A percentile compares a stretch with the other conserved stretches of the same genome.
phyloP scores from a whole-genome alignment of 2,888 invertebrate species.

The Notocelia uddmanniana region DNA sequence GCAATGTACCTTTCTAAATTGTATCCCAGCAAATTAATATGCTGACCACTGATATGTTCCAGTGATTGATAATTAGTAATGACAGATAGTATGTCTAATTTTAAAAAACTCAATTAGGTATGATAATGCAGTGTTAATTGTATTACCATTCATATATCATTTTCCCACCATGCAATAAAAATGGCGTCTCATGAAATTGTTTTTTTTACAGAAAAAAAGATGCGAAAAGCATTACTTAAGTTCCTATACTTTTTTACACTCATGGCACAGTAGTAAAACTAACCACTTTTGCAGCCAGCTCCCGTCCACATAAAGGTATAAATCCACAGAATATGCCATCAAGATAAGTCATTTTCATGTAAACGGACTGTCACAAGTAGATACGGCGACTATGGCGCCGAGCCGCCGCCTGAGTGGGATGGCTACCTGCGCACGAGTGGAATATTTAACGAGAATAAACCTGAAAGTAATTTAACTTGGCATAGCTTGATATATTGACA shows the following conservation, averaged over 20 bases:
- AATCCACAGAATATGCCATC: neutral
- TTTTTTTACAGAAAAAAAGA: too few relatives aligned
- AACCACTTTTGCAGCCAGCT: conserved; percentile 16
- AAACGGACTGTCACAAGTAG: conserved; percentile 24
- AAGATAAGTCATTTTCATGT: conserved; percentile 10
- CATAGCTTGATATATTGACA: conserved; percentile 42
- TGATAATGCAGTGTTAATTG: neutral
- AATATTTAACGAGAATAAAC: conserved; percentile 42
- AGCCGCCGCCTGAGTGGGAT: conserved; percentile 52
- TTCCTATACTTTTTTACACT: neutral
- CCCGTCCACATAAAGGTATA: neutral
- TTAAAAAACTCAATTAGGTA: neutral
- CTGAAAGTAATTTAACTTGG: conserved; percentile 45
- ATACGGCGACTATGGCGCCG: conserved; percentile 33
- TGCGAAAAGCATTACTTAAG: too few relatives aligned
- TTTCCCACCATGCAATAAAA: too few relatives aligned
- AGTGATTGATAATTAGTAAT: too few relatives aligned
- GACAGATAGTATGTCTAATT: neutral
- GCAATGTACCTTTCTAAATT: neutral
- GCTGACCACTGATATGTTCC: neutral
- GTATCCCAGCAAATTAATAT: neutral
- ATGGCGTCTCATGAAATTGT: too few relatives aligned
- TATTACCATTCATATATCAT: neutral
- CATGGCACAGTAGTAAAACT: neutral
- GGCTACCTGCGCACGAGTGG: conserved; percentile 46